Base-by-base conservation (phyloP, 2,888 invertebrate species). In the Octodonta nipae region DNA sequence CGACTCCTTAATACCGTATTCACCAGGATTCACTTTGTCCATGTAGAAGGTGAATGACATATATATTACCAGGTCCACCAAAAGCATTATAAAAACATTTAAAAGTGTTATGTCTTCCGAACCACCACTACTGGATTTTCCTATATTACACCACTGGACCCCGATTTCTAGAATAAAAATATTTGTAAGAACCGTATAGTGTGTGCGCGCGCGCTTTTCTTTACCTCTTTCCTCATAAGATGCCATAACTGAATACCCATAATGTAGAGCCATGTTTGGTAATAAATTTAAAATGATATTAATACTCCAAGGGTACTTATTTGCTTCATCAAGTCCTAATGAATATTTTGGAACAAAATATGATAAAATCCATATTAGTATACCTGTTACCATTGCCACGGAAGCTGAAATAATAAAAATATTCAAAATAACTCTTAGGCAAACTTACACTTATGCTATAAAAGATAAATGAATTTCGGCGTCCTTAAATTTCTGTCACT, bases 1-100 rank as follows among this genome's bases (percentile, higher is more conserved):
- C 1, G 70, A 68, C 46, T 68, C 68, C 5, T 73, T 66, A 2
- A 75, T 62, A 8, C 78, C 78, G 55, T 66, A 75, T 32, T 69
- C 66, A 26, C 76, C 75, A 2, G 78, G 78, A 34, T 52, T 49
- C 4, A 63, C 42, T 30, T 48, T 49, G 49, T 77, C 76, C 24
- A 78, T 55, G 48, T 78, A 78, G 57, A 71, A 66, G 2, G 75
- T 67, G 8, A 75, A 44, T 7, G 69, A 15, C 27, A 64, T 50
- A 45, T 68, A 71, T n/a, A 76, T 17, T 5, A 68, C 14, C 4
- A 60, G 57, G 44, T 71, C 68, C 2, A 66, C 28, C 4, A 69
- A 36, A 29, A 74, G 48, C 64, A 70, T 68, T 7, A 66, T 15
- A 37, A 69, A 54, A 10, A 65, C 55, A 30, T 54, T 46, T 3